Evolutionary conservation across 2,113 vertebrate species (phyloP).

Genomic region (Pollimyrus isidori): DNA sequence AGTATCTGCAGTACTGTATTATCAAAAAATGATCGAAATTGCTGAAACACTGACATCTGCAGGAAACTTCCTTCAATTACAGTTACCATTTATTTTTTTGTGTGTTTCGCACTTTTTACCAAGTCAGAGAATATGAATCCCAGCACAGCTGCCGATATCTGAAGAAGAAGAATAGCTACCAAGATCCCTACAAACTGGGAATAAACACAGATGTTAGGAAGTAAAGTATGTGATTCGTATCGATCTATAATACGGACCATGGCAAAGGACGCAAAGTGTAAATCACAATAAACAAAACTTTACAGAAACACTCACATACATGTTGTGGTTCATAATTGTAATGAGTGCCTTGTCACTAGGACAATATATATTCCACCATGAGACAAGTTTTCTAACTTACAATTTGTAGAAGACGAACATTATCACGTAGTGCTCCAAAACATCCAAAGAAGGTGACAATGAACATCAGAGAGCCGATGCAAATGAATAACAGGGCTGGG

Average conservation of each 20-base stretch:
- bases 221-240: background rate
- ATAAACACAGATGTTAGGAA: background rate
- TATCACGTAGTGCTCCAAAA: conserved; percentile 61
- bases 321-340: background rate
- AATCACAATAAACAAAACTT: background rate
- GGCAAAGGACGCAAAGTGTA: background rate
- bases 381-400: conserved; percentile 24
- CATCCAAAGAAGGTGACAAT: conserved; percentile 66
- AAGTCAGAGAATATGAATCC: conserved; percentile 62
- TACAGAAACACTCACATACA: background rate
- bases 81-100: background rate
- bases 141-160: conserved; percentile 54
- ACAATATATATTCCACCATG: background rate
- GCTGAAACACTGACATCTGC: background rate
- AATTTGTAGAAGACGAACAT: conserved; percentile 52
- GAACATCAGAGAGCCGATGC: conserved; percentile 58
- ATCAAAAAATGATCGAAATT: background rate
- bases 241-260: background rate
- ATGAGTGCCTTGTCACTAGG: background rate
- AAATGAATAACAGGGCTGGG: conserved; percentile 63
- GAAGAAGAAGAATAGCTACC: conserved; percentile 54
- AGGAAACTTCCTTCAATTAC: background rate
- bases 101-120: conserved; percentile 42
- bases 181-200: conserved; percentile 63
- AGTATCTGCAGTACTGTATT: background rate